Conservation (phyloP, 2,113 vertebrate genomes). For the Rhea pennata region DNA sequence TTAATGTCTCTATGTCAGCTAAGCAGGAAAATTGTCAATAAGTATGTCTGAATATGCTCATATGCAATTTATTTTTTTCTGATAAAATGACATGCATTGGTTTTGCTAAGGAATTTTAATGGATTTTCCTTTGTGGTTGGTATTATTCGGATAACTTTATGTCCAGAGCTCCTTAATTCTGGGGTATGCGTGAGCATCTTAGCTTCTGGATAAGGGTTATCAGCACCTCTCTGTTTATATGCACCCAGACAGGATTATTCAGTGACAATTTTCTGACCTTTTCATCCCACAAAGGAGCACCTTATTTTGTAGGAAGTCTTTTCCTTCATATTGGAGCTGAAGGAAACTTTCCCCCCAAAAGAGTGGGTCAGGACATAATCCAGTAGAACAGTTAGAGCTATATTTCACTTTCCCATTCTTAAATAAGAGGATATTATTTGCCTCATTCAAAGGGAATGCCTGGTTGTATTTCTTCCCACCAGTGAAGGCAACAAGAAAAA, state of each 20-base stretch:
- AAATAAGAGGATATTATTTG: background rate
- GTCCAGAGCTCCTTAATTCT: background rate
- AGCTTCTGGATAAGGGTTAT: background rate
- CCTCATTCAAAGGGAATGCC: background rate
- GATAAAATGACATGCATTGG: background rate
- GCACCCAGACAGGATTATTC: background rate
- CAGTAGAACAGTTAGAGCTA: background rate
- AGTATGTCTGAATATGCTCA: background rate
- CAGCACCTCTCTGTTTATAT: background rate
- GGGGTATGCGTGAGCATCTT: accelerated
- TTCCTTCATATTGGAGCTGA: background rate
- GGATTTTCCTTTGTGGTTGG: background rate
- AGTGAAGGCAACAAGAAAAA: background rate
- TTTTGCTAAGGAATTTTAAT: background rate
- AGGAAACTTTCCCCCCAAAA: background rate
- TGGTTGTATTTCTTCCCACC: background rate
- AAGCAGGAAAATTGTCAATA: constrained; percentile 22
- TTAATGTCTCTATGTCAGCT: constrained; percentile 17
- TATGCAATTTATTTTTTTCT: background rate
- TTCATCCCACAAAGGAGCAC: too few relatives aligned
- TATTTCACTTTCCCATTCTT: background rate
- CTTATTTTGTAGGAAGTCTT: background rate
- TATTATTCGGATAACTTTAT: background rate
- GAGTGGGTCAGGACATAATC: background rate
- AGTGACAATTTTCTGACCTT: background rate